Evolutionary conservation across 2,113 vertebrate species (phyloP).

Genomic region (Solenodon paradoxus): DNA sequence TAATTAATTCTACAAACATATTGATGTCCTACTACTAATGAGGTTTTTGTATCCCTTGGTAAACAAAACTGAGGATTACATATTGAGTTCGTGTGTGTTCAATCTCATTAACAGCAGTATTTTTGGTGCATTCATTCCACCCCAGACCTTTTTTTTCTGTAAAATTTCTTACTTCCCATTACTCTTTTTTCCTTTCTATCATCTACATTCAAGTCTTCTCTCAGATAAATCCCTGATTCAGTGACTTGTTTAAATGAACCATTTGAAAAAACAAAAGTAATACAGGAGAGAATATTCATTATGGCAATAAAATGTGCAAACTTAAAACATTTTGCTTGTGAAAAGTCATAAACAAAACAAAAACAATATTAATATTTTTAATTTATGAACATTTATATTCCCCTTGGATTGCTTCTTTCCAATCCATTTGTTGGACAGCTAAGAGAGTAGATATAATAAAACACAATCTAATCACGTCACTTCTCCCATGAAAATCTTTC

Average conservation of each 20-base stretch:
- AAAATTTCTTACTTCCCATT: background rate
- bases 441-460: background rate
- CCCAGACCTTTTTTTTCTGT: background rate
- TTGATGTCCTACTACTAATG: background rate
- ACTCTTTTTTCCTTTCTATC: background rate
- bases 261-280: conserved; percentile 16
- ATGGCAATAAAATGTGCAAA: background rate
- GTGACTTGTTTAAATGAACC: background rate
- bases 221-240: background rate
- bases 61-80: background rate
- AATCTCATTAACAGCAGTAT: background rate
- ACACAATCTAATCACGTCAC: background rate
- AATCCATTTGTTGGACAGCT: background rate
- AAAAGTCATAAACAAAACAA: conserved; percentile 19
- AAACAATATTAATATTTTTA: background rate
- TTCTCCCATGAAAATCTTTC: conserved; percentile 16
- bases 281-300: background rate
- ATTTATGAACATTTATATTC: background rate
- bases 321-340: no score
- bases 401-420: background rate
- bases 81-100: background rate
- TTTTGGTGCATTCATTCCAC: background rate
- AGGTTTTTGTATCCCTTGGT: background rate
- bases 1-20: conserved; percentile 33
- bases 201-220: background rate